These are phyloP conservation scores for Leptinotarsa haldemani DNA, from an alignment of 2,888 invertebrate species.

Conservation along the genomic window DNA sequence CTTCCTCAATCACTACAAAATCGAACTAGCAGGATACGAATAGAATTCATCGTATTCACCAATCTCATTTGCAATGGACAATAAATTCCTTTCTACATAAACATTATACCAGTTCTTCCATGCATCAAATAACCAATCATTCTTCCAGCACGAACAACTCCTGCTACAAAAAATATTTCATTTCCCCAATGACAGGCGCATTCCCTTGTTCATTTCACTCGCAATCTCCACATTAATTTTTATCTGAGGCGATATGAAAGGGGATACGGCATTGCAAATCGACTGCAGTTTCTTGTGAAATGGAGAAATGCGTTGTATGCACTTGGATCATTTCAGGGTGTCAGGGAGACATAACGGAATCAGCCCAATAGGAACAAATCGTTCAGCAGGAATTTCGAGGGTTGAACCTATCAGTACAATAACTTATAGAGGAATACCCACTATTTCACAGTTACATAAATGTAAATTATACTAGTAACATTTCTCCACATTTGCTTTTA, in stretches of 20 bases:
- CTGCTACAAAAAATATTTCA: not conserved
- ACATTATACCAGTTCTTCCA: not conserved
- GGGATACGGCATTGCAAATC: not conserved
- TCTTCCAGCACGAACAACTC: constrained; percentile 1
- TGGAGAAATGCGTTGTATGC: constrained; percentile 2
- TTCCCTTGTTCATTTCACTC: constrained; percentile 4
- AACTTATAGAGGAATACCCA: no score
- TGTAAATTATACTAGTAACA: no score
- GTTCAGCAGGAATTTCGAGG: not conserved
- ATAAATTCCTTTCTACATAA: not conserved
- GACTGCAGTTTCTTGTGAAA: constrained; percentile 4
- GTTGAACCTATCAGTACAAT: no score
- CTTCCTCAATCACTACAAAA: no score
- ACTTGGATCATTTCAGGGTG: not conserved
- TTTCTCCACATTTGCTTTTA: no score
- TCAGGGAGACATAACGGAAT: constrained; percentile 3
- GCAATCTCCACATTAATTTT: constrained; percentile 8
- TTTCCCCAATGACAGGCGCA: constrained; percentile 4
- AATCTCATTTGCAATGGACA: not conserved
- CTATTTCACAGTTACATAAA: no score
- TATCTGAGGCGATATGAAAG: not conserved
- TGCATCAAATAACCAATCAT: not conserved
- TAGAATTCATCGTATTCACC: not conserved
- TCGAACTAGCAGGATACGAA: no score
- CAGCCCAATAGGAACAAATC: not conserved